Percentiles rank a stretch among this genome's conserved stretches.
These are phyloP conservation scores for Sebastes elongatus DNA, from an alignment of 2,797 vertebrate genomes.

Conservation along the genomic window DNA sequence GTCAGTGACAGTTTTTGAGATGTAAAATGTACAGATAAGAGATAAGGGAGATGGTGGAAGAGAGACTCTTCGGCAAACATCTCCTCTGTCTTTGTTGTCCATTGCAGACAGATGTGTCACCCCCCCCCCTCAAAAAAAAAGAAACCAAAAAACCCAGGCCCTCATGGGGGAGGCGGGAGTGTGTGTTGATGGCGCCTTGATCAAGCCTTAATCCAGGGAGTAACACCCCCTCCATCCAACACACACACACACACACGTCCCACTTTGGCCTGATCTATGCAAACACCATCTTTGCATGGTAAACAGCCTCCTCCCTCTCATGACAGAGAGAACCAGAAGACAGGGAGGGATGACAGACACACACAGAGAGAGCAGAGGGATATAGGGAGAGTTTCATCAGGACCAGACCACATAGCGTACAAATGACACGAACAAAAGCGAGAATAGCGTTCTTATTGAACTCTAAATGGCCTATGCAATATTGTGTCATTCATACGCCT, in stretches of 20 bases:
- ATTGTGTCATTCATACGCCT: too few relatives aligned
- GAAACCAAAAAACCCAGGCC: slow-evolving; percentile 15
- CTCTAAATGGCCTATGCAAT: too few relatives aligned
- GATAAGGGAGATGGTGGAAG: not conserved
- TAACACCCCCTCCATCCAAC: slow-evolving; percentile 29
- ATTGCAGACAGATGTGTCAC: slow-evolving; percentile 59
- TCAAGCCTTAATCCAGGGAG: slow-evolving; percentile 76
- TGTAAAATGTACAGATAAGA: slow-evolving; percentile 13
- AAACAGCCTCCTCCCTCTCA: slow-evolving; percentile 71
- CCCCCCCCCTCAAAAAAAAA: not conserved
- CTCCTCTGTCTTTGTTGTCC: slow-evolving; percentile 67
- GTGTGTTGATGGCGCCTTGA: slow-evolving; percentile 67
- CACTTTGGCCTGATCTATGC: slow-evolving; percentile 72
- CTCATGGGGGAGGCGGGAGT: slow-evolving; percentile 37
- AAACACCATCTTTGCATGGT: slow-evolving; percentile 82
- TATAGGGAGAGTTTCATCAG: not conserved
- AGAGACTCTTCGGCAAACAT: slow-evolving; percentile 39
- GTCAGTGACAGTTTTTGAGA: not conserved
- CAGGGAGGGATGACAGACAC: not conserved
- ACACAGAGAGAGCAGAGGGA: not conserved
- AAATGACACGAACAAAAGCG: too few relatives aligned
- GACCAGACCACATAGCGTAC: not conserved
- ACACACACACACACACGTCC: slow-evolving; percentile 44
- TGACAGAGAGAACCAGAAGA: slow-evolving; percentile 26
- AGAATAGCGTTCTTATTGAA: too few relatives aligned